Base-by-base conservation (phyloP, 2,797 vertebrate species). In the Platyrinchus mystaceus region DNA sequence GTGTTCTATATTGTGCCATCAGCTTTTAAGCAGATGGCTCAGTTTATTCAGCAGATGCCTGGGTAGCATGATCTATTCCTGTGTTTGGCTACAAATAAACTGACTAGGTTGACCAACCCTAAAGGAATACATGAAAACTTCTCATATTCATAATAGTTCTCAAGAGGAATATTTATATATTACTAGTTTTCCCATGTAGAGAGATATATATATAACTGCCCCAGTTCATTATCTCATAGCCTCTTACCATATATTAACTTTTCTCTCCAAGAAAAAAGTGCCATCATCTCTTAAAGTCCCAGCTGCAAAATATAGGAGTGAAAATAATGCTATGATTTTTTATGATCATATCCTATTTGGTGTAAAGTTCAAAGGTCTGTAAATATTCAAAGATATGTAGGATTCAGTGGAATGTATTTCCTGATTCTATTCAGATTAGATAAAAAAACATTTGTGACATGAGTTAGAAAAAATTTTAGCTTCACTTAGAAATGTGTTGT, bases 1-100 rank as follows among this genome's bases (percentile, higher is more conserved):
- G 44, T 49, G 37, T 56, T 82, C 64, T 83, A n/a, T 68, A 74
- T 56, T 73, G 70, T 79, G 67, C 63, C 74, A 80, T 85, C 70
- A 87, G 37, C 43, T 74, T 90, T 67, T 76, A 87, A 89, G 84
- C 86, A 95, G 95, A 95, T 87, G 91, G 95, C 60, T 77, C 24
- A 24, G 32, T 60, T 84, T 84, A 74, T 80, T 77, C 60, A 79
- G 75, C 84, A 95, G 88, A 90, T 94, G 78, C 87, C 71, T 0
- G 53, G 49, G 68, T 74, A 67, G 75, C 16, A 2, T 37, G 49
- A 85, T 74, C 90, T 89, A 63, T 53, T 81, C 63, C 60, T 68
- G 63, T 74, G 78, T 90, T 79, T 90, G 71, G 73, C 71, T 77
- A 95, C 80, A 94, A 89, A 87, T 74, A 87, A 76, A 80, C 34